Conservation (phyloP, 2,797 vertebrate genomes). For the Semotilus atromaculatus region DNA sequence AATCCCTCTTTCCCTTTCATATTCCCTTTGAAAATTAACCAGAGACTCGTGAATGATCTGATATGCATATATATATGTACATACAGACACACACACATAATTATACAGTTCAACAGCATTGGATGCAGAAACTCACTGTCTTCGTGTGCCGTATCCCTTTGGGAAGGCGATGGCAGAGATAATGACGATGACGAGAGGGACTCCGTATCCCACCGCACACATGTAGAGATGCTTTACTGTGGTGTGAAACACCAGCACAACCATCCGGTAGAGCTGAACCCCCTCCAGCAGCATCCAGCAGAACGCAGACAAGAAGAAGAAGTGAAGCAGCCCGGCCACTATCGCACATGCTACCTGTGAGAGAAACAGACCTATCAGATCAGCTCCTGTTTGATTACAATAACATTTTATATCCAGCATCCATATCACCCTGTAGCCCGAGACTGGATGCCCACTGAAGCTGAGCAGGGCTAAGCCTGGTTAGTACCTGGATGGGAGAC, state of each 20-base stretch:
- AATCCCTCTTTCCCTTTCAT: too few relatives aligned
- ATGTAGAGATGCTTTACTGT: conserved; percentile 75
- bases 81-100: too few relatives aligned
- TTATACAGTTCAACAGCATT: not conserved
- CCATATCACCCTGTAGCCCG: too few relatives aligned
- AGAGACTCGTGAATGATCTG: too few relatives aligned
- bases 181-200: conserved; percentile 76
- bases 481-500: too few relatives aligned
- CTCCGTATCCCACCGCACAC: conserved; percentile 78
- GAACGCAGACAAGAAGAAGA: conserved; percentile 85
- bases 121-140: conserved; percentile 76
- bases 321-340: conserved; percentile 84
- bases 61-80: too few relatives aligned
- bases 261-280: conserved; percentile 87
- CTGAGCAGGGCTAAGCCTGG: too few relatives aligned
- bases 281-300: conserved; percentile 90
- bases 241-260: conserved; percentile 87
- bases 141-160: conserved; percentile 73
- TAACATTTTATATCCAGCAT: too few relatives aligned
- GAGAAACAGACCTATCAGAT: conserved; percentile 42
- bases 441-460: too few relatives aligned
- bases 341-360: conserved; percentile 80
- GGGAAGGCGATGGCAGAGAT: conserved; percentile 74
- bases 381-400: too few relatives aligned
- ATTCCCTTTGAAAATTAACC: too few relatives aligned